phyloP scores from a whole-genome alignment of 2,888 invertebrate genomes.

The Abscondita cerata region DNA sequence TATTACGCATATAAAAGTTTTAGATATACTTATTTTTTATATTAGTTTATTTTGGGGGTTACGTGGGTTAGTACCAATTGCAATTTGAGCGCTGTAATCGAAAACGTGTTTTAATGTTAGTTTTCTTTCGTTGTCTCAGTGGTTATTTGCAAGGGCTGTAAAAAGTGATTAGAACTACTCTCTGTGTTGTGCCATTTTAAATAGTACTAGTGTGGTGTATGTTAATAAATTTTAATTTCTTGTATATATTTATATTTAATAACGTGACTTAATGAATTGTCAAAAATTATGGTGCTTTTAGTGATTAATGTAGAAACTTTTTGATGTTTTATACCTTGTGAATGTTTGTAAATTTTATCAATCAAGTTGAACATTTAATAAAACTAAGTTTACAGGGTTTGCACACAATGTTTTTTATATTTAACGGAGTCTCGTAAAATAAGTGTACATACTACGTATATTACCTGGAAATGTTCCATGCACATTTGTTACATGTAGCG shows the following conservation, averaged over 20 bases:
- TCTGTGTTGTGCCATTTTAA: conserved; percentile 32
- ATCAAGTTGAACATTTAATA: conserved; percentile 24
- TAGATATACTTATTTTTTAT: background rate
- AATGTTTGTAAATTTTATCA: conserved; percentile 33
- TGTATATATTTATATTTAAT: conserved; percentile 37
- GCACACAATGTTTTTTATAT: conserved; percentile 23
- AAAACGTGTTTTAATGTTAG: background rate
- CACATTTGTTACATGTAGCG: conserved; percentile 20
- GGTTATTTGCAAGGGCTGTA: conserved; percentile 7
- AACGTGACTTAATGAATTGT: conserved; percentile 50
- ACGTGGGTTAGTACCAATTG: conserved; percentile 16
- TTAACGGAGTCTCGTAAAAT: conserved; percentile 20
- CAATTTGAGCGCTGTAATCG: conserved; percentile 8
- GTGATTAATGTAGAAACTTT: conserved; percentile 33
- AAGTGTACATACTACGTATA: conserved; percentile 19
- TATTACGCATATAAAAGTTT: conserved; percentile 6
- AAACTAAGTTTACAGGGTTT: conserved; percentile 34
- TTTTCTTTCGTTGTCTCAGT: background rate
- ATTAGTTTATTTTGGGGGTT: conserved; percentile 12
- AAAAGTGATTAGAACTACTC: conserved; percentile 13
- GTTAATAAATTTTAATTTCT: conserved; percentile 22
- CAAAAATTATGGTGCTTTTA: conserved; percentile 56
- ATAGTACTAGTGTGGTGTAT: conserved; percentile 20
- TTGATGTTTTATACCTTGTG: conserved; percentile 36
- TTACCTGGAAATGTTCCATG: conserved; percentile 30